Conservation (phyloP, 2,888 invertebrate species). For the Lasioglossum figueresi region DNA sequence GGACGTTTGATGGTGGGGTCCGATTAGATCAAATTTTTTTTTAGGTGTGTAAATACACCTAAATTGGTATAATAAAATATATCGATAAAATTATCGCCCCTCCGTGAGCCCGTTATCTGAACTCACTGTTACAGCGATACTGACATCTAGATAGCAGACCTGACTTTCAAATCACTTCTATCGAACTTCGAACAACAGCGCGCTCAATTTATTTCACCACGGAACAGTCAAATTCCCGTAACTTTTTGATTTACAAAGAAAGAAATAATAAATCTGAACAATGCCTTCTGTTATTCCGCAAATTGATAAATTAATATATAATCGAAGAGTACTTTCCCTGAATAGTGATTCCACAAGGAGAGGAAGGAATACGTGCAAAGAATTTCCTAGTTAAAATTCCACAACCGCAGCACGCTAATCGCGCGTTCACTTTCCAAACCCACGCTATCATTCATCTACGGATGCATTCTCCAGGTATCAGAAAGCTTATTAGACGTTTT, state of each 20-base stretch:
- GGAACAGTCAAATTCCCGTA: background rate
- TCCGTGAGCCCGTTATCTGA: constrained; percentile 4
- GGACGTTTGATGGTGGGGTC: background rate
- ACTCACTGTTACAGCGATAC: constrained; percentile 25
- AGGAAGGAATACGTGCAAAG: background rate
- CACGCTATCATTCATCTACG: background rate
- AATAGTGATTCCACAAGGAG: background rate
- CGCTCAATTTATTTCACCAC: background rate
- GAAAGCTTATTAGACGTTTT: background rate
- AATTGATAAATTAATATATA: background rate
- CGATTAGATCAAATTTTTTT: constrained; percentile 20
- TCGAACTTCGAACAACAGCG: background rate
- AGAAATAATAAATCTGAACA: background rate
- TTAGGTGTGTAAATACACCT: no score
- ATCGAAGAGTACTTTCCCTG: background rate
- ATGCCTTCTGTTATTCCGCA: background rate
- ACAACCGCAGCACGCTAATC: background rate
- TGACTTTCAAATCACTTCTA: background rate
- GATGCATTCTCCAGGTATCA: background rate
- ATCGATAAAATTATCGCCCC: constrained; percentile 24
- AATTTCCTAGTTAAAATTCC: constrained; percentile 11
- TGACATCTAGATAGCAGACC: no score
- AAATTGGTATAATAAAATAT: no score
- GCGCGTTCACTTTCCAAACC: background rate
- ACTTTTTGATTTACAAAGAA: background rate